These are phyloP conservation scores for Chrosomus eos DNA, from an alignment of 2,797 vertebrate species.

Conservation along the genomic window DNA sequence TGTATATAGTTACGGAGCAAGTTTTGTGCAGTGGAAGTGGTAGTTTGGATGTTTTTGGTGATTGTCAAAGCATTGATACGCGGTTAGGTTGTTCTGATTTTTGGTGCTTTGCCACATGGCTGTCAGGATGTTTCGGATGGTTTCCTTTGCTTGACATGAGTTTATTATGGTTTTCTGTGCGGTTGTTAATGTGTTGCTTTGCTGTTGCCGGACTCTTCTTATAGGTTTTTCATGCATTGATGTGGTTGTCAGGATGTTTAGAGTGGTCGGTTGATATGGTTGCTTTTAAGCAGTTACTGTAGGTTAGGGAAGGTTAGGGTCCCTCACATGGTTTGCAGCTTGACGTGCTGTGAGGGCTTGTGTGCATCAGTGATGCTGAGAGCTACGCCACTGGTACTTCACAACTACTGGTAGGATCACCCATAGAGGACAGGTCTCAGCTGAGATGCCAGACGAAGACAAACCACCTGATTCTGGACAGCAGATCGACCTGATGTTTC, in stretches of 20 bases:
- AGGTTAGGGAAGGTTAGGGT: not conserved
- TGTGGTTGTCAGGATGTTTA: not conserved
- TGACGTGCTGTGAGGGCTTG: slow-evolving; percentile 1
- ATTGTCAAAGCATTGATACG: not conserved
- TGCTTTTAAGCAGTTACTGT: not conserved
- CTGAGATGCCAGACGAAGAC: not conserved
- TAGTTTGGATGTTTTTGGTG: not conserved
- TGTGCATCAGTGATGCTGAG: not conserved
- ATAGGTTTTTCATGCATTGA: not conserved
- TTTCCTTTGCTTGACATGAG: not conserved
- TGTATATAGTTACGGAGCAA: not conserved
- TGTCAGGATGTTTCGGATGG: not conserved
- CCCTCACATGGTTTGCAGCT: not conserved
- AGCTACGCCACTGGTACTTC: not conserved
- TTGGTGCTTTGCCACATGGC: not conserved
- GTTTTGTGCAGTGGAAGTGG: not conserved
- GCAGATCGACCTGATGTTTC: not conserved
- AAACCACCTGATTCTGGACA: not conserved
- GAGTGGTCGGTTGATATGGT: not conserved
- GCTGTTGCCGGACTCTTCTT: not conserved
- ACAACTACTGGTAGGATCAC: not conserved
- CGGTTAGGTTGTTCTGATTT: not conserved
- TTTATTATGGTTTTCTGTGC: not conserved
- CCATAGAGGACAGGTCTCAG: not conserved
- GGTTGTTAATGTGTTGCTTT: not conserved